Evolutionary conservation across 2,888 invertebrate species (phyloP).

Genomic region (Cyaniris semiargus): DNA sequence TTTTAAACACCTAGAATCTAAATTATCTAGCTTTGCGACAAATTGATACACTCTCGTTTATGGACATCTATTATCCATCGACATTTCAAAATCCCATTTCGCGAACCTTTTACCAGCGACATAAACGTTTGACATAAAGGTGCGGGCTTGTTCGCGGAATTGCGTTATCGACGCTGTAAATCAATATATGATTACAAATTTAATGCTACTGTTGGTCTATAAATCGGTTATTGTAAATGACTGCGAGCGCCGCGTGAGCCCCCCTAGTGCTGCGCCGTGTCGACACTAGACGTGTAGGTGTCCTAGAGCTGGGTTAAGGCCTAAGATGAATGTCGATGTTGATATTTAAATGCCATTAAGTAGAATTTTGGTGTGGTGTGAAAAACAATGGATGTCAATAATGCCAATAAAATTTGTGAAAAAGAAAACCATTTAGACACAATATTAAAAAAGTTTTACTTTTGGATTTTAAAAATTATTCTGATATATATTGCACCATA

Average conservation of each 20-base stretch:
- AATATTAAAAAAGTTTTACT: too few relatives aligned
- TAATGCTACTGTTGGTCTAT: conserved; percentile 80
- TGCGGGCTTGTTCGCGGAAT: conserved; percentile 49
- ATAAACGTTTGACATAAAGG: conserved; percentile 17
- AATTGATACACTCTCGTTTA: not conserved
- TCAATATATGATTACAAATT: conserved; percentile 81
- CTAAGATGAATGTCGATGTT: not conserved
- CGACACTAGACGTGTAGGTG: conserved; percentile 58
- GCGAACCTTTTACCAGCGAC: not conserved
- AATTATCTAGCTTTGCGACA: not conserved
- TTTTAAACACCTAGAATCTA: too few relatives aligned
- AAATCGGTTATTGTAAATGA: conserved; percentile 79
- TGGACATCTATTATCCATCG: not conserved
- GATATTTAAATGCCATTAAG: too few relatives aligned
- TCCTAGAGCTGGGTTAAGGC: conserved; percentile 37
- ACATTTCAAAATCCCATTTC: conserved; percentile 16
- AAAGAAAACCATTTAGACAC: too few relatives aligned
- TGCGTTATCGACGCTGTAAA: conserved; percentile 77
- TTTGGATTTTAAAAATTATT: too few relatives aligned
- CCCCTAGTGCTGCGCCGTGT: conserved; percentile 76
- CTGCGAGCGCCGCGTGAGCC: conserved; percentile 76
- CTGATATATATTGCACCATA: too few relatives aligned
- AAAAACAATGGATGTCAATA: too few relatives aligned
- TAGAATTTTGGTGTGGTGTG: too few relatives aligned
- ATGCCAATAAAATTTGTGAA: too few relatives aligned